A percentile compares a stretch with the other conserved stretches of the same genome.
phyloP scores from a whole-genome alignment of 2,888 invertebrate species.

The Rotaria macrura region DNA sequence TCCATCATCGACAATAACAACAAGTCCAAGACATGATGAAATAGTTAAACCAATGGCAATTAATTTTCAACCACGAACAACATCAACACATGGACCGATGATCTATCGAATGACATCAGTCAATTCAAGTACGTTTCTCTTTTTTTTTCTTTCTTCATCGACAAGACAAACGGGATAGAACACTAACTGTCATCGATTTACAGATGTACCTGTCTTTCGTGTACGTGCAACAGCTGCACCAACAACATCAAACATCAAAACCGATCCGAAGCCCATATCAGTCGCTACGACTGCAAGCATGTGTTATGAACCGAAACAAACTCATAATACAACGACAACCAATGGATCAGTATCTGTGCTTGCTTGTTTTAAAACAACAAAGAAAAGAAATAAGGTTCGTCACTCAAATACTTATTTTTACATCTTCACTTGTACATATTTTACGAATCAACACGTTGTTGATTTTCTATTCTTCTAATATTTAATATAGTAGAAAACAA shows the following conservation, averaged over 20 bases:
- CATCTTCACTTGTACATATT: too few species aligned
- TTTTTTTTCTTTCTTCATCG: neutral
- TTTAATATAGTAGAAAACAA: too few species aligned
- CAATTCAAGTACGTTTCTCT: neutral
- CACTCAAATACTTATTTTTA: too few species aligned
- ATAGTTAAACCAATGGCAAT: neutral
- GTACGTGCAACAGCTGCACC: neutral
- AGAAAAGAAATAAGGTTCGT: neutral
- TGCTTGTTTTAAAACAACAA: constrained; percentile 17
- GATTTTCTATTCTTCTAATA: too few species aligned
- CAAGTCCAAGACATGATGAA: neutral
- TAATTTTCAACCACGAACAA: neutral
- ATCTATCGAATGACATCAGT: constrained; percentile 19
- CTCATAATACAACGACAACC: neutral
- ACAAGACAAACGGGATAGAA: too few species aligned
- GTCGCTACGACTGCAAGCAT: neutral
- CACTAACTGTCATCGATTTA: neutral
- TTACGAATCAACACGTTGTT: too few species aligned
- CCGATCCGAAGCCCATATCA: neutral
- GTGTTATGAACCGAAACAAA: constrained; percentile 4
- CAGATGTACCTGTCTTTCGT: constrained; percentile 6
- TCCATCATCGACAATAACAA: neutral
- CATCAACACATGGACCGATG: neutral
- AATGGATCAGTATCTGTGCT: constrained; percentile 11
- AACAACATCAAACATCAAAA: neutral